Evolutionary conservation across 64 coral and sea anemone species (phyloP).

Genomic region (Hydrozoanthus tunicans): DNA sequence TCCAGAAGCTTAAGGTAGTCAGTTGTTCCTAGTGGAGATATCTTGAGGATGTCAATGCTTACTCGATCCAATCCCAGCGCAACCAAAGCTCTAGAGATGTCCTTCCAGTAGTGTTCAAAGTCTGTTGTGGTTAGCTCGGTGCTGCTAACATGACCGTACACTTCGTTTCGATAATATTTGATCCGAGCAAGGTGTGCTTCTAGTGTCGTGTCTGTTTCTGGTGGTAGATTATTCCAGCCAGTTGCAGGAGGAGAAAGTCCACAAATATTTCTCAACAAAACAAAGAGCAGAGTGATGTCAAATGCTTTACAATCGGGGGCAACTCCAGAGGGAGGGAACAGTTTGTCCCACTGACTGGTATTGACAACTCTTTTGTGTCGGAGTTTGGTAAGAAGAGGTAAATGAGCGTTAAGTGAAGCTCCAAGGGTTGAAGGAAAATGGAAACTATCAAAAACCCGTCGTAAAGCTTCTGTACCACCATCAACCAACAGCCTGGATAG

Average conservation of each 20-base stretch:
- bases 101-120: slow-evolving; percentile 55
- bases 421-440: slow-evolving; percentile 22
- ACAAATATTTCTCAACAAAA: slow-evolving; percentile 70
- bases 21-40: slow-evolving; percentile 15
- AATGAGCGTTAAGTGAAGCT: slow-evolving; percentile 12
- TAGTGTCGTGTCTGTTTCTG: not conserved
- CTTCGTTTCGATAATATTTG: slow-evolving; percentile 54
- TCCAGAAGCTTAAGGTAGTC: slow-evolving; percentile 13
- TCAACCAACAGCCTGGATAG: slow-evolving; percentile 26
- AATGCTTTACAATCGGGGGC: slow-evolving; percentile 40
- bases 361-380: slow-evolving; percentile 34
- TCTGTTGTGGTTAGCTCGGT: slow-evolving; percentile 3
- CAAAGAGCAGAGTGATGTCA: slow-evolving; percentile 62
- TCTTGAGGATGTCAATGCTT: slow-evolving; percentile 65
- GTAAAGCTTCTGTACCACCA: slow-evolving; percentile 29
- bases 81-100: slow-evolving; percentile 48
- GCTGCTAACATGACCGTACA: slow-evolving; percentile 55
- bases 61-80: slow-evolving; percentile 28
- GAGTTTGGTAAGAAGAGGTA: slow-evolving; percentile 34
- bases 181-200: slow-evolving; percentile 68
- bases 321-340: slow-evolving; percentile 13
- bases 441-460: slow-evolving; percentile 31
- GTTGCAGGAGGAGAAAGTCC: slow-evolving; percentile 48
- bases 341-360: slow-evolving; percentile 15
- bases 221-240: slow-evolving; percentile 57